phyloP scores from a whole-genome alignment of 1,140 invertebrate genomes.

The Drosophila saltans region DNA sequence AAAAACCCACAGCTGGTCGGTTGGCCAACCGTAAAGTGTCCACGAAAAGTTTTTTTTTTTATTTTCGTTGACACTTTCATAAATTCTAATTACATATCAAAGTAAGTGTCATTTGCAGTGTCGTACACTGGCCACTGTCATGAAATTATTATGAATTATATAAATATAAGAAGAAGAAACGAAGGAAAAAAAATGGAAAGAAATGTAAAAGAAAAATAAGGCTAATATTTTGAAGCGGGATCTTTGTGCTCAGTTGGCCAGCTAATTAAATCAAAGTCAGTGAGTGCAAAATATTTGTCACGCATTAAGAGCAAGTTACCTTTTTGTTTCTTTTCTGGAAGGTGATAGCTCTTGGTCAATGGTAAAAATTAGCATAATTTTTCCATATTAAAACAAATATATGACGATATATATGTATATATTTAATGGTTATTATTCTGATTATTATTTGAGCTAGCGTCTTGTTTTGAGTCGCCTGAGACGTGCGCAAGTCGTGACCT shows the following conservation, averaged over 20 bases:
- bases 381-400: slow-evolving; percentile 66
- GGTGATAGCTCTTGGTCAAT: not conserved
- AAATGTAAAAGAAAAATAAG: slow-evolving; percentile 38
- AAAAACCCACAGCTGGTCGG: not conserved
- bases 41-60: slow-evolving; percentile 49
- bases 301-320: slow-evolving; percentile 60
- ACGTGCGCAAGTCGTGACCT: slow-evolving; percentile 58
- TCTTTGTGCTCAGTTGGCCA: slow-evolving; percentile 23
- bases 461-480: slow-evolving; percentile 50
- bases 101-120: slow-evolving; percentile 58
- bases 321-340: slow-evolving; percentile 39
- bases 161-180: slow-evolving; percentile 23
- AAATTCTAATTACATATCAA: slow-evolving; percentile 74
- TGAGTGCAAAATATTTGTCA: slow-evolving; percentile 37
- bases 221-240: slow-evolving; percentile 36
- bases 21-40: slow-evolving; percentile 17
- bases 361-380: slow-evolving; percentile 72
- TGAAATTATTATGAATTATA: slow-evolving; percentile 60
- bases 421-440: slow-evolving; percentile 57
- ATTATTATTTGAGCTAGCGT: slow-evolving; percentile 53
- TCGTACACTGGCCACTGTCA: slow-evolving; percentile 9
- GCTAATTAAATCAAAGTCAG: slow-evolving; percentile 55
- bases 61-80: slow-evolving; percentile 60
- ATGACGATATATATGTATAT: slow-evolving; percentile 5
- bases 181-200: slow-evolving; percentile 15